Evolutionary conservation across 2,888 invertebrate genomes (phyloP).

Genomic region (Apantesis nais): DNA sequence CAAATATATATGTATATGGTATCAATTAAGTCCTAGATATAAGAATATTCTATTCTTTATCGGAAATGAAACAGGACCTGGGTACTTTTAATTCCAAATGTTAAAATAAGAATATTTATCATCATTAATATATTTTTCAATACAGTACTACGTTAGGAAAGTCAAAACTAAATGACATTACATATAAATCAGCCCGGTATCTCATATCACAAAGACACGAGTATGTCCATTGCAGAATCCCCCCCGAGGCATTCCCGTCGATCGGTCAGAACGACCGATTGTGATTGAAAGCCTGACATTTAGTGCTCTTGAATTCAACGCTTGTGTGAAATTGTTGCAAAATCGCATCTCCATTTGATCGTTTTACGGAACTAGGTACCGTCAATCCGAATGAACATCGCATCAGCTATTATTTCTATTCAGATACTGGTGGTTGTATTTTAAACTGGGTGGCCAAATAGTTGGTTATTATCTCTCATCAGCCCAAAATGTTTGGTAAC

Average conservation of each 20-base stretch:
- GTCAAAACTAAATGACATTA: background rate
- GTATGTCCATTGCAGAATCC: background rate
- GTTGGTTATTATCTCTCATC: too few species aligned
- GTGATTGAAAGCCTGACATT: background rate
- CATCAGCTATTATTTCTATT: background rate
- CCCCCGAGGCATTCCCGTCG: background rate
- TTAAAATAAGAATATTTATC: too few species aligned
- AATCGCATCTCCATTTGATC: slow-evolving; percentile 1
- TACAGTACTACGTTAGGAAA: background rate
- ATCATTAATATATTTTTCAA: background rate
- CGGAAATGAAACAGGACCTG: too few species aligned
- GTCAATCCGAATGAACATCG: background rate
- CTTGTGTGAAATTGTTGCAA: background rate
- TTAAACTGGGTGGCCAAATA: too few species aligned
- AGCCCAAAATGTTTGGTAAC: background rate
- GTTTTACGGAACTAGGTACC: background rate
- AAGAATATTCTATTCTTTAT: too few species aligned
- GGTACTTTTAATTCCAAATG: too few species aligned
- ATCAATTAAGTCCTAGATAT: too few species aligned
- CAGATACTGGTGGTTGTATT: background rate
- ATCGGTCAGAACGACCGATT: background rate
- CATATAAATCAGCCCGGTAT: too few species aligned
- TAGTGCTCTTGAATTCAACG: background rate
- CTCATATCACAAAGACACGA: background rate
- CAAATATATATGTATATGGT: too few species aligned